Conservation (phyloP, 1,140 invertebrate genomes). For the Achatina immaculata region DNA sequence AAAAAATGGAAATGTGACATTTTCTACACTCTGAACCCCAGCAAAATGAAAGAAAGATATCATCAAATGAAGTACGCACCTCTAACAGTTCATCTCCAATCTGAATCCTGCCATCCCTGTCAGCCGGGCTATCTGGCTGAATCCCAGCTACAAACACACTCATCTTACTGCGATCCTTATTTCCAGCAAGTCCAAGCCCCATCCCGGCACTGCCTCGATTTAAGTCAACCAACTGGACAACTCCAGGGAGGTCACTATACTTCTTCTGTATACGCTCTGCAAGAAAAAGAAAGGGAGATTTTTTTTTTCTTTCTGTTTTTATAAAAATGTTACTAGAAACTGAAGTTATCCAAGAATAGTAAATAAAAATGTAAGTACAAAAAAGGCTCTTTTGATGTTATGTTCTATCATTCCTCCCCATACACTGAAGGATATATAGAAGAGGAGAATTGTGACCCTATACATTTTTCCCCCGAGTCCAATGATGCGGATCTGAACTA, state of each 20-base stretch:
- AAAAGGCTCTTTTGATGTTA: too few species aligned
- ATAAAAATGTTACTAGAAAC: too few species aligned
- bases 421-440: too few species aligned
- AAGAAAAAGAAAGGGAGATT: slow-evolving; percentile 41
- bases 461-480: too few species aligned
- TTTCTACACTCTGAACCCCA: too few species aligned
- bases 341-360: too few species aligned
- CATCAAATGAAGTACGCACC: slow-evolving; percentile 73
- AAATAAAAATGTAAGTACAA: too few species aligned
- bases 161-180: slow-evolving; percentile 94
- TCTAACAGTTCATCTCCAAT: slow-evolving; percentile 97
- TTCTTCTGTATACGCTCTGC: slow-evolving; percentile 92
- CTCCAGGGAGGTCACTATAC: slow-evolving; percentile 84
- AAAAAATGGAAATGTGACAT: neutral
- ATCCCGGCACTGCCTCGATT: slow-evolving; percentile 76
- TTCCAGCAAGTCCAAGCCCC: slow-evolving; percentile 93
- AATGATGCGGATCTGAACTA: too few species aligned
- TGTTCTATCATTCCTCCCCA: too few species aligned
- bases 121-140: slow-evolving; percentile 87
- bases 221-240: slow-evolving; percentile 79
- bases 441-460: too few species aligned
- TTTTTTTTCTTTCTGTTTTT: neutral
- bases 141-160: slow-evolving; percentile 96
- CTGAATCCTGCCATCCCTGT: slow-evolving; percentile 81
- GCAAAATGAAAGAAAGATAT: too few species aligned